phyloP scores from a whole-genome alignment of 2,113 vertebrate genomes.

The Alectura lathami region DNA sequence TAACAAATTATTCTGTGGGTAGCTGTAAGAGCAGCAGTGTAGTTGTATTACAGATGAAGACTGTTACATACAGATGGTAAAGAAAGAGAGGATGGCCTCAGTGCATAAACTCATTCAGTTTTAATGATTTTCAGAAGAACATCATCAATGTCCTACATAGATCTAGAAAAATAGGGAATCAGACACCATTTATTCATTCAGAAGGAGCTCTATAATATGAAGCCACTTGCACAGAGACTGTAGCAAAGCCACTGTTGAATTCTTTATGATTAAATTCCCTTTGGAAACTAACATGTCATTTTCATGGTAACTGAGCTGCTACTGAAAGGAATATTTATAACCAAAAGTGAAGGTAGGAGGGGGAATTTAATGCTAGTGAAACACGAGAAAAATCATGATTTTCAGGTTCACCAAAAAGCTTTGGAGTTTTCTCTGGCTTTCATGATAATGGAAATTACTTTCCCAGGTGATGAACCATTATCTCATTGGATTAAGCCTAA shows the following conservation, averaged over 20 bases:
- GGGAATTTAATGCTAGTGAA: neutral
- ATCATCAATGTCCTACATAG: neutral
- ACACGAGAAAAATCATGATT: slow-evolving; percentile 10
- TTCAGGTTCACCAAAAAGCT: slow-evolving; percentile 4
- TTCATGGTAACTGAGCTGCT: slow-evolving; percentile 4
- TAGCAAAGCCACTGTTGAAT: neutral
- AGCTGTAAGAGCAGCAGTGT: neutral
- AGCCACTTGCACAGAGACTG: neutral
- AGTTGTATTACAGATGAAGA: neutral
- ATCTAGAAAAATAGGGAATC: neutral
- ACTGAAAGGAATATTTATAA: neutral
- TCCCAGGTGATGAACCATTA: neutral
- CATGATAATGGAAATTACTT: neutral
- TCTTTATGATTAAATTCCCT: neutral
- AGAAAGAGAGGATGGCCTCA: neutral
- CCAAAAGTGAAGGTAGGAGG: slow-evolving; percentile 1
- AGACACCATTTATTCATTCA: neutral
- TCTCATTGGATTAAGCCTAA: neutral
- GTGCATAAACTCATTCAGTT: neutral
- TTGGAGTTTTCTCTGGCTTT: neutral
- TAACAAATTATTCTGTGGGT: neutral
- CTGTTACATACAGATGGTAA: neutral
- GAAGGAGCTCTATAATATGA: neutral
- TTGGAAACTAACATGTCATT: neutral
- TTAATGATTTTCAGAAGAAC: neutral